Conservation (phyloP, 2,888 invertebrate genomes). For the Meta bourneti region DNA sequence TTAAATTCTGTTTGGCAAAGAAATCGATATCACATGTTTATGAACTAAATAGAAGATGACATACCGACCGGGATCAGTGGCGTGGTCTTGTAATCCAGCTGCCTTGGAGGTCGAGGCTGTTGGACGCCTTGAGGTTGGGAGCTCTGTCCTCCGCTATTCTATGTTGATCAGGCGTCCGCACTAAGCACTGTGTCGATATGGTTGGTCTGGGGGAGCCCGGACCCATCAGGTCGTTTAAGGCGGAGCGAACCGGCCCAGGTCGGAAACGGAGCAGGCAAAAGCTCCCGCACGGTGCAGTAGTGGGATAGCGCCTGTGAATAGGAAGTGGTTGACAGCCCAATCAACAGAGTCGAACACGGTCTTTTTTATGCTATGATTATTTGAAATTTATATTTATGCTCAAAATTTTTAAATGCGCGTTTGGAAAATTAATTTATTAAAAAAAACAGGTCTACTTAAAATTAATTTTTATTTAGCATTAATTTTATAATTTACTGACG, state of each 20-base stretch:
- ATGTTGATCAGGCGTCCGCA: constrained; percentile 93
- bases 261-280: constrained; percentile 99
- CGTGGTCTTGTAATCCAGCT: constrained; percentile 99
- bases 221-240: constrained; percentile 93
- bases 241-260: constrained; percentile 99
- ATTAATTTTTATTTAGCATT: too few species aligned
- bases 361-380: constrained; percentile 83
- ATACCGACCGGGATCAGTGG: constrained; percentile 88
- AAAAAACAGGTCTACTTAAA: too few species aligned
- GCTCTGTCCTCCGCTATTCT: constrained; percentile 85
- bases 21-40: neutral
- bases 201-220: constrained; percentile 91
- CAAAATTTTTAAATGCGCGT: too few species aligned
- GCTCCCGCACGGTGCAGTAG: constrained; percentile 99
- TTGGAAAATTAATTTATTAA: too few species aligned
- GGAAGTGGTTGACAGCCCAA: constrained; percentile 88
- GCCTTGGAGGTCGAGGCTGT: constrained; percentile 93
- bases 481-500: too few species aligned
- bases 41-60: neutral
- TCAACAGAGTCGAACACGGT: constrained; percentile 88
- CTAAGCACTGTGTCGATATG: constrained; percentile 99
- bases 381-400: neutral
- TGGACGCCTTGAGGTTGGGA: constrained; percentile 96
- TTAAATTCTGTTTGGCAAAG: neutral
- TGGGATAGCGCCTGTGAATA: constrained; percentile 99